Base-by-base conservation (phyloP, 2,797 vertebrate species). In the Oreortyx pictus region DNA sequence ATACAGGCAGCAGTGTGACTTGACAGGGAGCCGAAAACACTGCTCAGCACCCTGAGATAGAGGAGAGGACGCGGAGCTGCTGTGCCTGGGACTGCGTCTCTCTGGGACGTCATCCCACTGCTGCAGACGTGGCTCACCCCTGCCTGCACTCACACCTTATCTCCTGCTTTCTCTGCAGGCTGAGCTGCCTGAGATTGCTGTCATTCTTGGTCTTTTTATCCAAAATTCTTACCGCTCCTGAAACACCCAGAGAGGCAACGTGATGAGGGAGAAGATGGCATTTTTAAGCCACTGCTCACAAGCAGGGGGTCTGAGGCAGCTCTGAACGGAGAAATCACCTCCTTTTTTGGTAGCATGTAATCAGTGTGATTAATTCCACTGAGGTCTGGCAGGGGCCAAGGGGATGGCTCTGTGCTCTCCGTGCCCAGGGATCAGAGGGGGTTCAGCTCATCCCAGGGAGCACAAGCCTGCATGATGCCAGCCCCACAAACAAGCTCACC, bases 281-380 rank as follows among this genome's bases (percentile, higher is more conserved):
- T 43, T 95, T 95, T 96, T 93, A 95, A 96, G 90, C 94, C 9
- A 62, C 78, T 81, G 91, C 93, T 92, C 35, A 0, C 59, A 76
- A 92, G 80, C 89, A 87, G 95, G 90, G 90, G 75, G 68, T 90
- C 67, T 78, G 85, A 82, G 85, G 93, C 91, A 95, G 66, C 87
- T 92, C 88, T 81, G 85, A 89, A 86, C 27, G 33, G 92, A 92
- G 79, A 95, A 78, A 95, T 86, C 57, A 96, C 94, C 89, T 88
- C 97, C 97, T 98, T 97, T 97, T 98, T 97, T 97, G 97, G 97
- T 97, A 92, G 94, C 66, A 82, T 43, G 83, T 96, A 96, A 97
- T 96, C 95, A 91, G 81, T 1, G 0, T 90, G 96, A 97, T 96
- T 97, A 96, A 97, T 96, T 96, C 93, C 79, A 81, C 73, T 82